Percentiles rank a stretch among this genome's conserved stretches.
Conservation (phyloP, 1,140 invertebrate species). For the Drosophila truncata region DNA sequence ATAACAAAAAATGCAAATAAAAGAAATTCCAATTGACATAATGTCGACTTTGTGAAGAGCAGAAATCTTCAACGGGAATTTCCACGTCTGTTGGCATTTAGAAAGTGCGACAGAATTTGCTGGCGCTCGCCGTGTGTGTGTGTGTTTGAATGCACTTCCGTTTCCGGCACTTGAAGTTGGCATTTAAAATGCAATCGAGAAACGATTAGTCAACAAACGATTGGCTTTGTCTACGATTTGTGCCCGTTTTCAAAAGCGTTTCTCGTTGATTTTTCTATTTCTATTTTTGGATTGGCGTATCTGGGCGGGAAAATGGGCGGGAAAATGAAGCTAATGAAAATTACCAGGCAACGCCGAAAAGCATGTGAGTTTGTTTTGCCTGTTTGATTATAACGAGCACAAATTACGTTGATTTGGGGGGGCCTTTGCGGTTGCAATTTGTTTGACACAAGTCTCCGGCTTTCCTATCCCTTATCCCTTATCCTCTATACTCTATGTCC, state of each 20-base stretch:
- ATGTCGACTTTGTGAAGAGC: neutral
- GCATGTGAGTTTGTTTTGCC: constrained; percentile 34
- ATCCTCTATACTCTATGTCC: too few species aligned
- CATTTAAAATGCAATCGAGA: constrained; percentile 69
- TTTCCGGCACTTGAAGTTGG: constrained; percentile 51
- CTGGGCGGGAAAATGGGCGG: constrained; percentile 5
- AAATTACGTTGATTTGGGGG: constrained; percentile 68
- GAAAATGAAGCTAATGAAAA: constrained; percentile 57
- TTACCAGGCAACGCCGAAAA: constrained; percentile 25
- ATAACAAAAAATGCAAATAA: neutral
- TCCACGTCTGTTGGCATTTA: neutral
- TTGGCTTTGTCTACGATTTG: constrained; percentile 43
- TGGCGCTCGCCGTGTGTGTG: neutral
- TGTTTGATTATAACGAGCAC: constrained; percentile 65
- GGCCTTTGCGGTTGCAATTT: constrained; percentile 50
- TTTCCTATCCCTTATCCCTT: neutral
- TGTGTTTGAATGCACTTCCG: constrained; percentile 62
- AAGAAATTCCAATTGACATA: neutral
- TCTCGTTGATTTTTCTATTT: neutral
- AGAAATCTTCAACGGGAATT: neutral
- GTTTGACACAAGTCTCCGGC: constrained; percentile 25
- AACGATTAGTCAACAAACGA: constrained; percentile 70
- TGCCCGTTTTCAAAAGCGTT: constrained; percentile 15
- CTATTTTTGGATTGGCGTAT: neutral
- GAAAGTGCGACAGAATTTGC: neutral